A percentile compares a stretch with the other conserved stretches of the same genome.
Conservation (phyloP, 2,113 vertebrate species). For the Ictalurus furcatus region DNA sequence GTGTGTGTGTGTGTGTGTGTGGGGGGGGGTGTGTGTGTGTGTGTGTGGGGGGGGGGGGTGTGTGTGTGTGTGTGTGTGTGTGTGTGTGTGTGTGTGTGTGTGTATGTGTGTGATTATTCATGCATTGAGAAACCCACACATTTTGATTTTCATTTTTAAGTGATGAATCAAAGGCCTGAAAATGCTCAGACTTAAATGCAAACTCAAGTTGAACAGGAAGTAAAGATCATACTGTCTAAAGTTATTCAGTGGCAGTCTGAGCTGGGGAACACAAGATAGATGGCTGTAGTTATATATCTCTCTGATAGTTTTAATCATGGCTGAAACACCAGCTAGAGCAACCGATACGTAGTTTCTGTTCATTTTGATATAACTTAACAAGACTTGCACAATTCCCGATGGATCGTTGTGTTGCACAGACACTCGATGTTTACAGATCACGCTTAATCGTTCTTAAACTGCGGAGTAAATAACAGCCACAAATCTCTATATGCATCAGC, state of each 20-base stretch:
- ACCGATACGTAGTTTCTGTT: not conserved
- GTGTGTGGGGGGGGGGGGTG: not conserved
- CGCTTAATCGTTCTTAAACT: slow-evolving; percentile 3
- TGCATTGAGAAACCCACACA: not conserved
- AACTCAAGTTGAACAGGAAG: not conserved
- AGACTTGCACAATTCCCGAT: not conserved
- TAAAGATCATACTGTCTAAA: not conserved
- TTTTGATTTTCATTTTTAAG: not conserved
- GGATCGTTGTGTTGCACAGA: slow-evolving; percentile 15
- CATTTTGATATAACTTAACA: not conserved
- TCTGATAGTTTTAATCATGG: not conserved
- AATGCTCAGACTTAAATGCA: not conserved
- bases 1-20: not conserved
- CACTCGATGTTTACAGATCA: slow-evolving; percentile 42
- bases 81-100: not conserved
- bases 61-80: not conserved
- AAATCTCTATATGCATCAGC: not conserved
- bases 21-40: not conserved
- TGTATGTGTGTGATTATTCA: not conserved
- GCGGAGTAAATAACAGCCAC: slow-evolving; percentile 6
- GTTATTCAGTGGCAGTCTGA: slow-evolving; percentile 1
- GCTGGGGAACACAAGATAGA: not conserved
- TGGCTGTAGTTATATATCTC: not conserved
- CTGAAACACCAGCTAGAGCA: not conserved
- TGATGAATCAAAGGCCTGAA: not conserved